Base-by-base conservation (phyloP, 1,140 invertebrate species). In the Bombus balteatus region DNA sequence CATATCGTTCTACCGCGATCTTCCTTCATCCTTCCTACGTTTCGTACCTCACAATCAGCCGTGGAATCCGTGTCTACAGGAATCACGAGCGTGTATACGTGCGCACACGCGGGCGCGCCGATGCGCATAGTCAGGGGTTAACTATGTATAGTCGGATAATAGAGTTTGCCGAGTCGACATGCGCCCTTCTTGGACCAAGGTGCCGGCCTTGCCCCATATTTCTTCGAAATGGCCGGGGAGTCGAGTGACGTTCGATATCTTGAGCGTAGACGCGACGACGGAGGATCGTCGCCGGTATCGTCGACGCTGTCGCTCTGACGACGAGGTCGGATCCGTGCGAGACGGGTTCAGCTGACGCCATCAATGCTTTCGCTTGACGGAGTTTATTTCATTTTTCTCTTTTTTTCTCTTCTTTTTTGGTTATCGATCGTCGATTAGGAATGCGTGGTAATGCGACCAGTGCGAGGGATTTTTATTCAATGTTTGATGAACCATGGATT, bases 171-270 rank as follows among this genome's bases (percentile, higher is more conserved):
- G 88, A 90, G 89, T 86, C 86, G 89, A 90, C 89, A 90, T 88
- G 89, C 89, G 89, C 89, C 89, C 89, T 90, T 90, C 88, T 90
- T 90, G 89, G 89, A 87, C 89, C 88, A 90, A 90, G 89, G 88
- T 90, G 89, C 86, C 89, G 89, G 89, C 89, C 89, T 90, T 90
- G 89, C 89, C 89, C 89, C 87, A 90, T 90, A 90, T 90, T 90
- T 90, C 89, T 90, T 90, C 89, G 86, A 90, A 90, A 90, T 85
- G 81, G 89, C 73, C 73, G 83, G 86, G 80, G 83, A 81, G 88
- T 78, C 89, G 89, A 90, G 88, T 90, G 88, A 90, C 89, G 89
- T 90, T 90, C 88, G 89, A 90, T 90, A 90, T 90, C 89, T 90
- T 66, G 76, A 83, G 65, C 75, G 81, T 79, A 84, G 88, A 90